Conservation (phyloP, 2,888 invertebrate species). For the Ypsolopha sequella region DNA sequence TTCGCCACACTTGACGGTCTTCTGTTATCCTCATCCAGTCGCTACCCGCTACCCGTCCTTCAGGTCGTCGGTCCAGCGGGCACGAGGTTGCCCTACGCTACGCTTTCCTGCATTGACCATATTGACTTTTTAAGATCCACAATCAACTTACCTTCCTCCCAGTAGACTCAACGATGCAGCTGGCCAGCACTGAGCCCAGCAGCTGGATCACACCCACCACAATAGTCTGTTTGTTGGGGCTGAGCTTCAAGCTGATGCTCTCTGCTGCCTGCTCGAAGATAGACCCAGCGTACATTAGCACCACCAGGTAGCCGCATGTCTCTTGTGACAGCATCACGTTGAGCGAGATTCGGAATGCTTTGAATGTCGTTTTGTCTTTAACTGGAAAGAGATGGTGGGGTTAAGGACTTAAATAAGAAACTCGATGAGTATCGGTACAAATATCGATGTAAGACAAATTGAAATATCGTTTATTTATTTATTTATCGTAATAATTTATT, state of each 20-base stretch:
- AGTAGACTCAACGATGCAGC: constrained; percentile 59
- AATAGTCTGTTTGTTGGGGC: constrained; percentile 61
- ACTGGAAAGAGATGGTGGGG: constrained; percentile 29
- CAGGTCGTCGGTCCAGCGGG: too few species aligned
- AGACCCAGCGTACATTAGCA: constrained; percentile 61
- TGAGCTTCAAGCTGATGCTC: constrained; percentile 51
- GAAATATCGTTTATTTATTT: too few species aligned
- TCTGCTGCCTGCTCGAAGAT: constrained; percentile 59
- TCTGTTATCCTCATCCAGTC: too few species aligned
- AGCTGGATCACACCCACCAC: constrained; percentile 55
- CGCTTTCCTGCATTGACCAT: too few species aligned
- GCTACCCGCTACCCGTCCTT: too few species aligned
- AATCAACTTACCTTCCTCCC: constrained; percentile 47
- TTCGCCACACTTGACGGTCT: too few species aligned
- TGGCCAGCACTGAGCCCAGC: constrained; percentile 54
- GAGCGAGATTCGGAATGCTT: constrained; percentile 53
- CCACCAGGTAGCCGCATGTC: constrained; percentile 60
- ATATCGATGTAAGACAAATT: too few species aligned
- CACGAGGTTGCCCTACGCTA: too few species aligned
- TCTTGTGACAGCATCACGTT: constrained; percentile 64
- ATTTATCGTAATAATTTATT: too few species aligned
- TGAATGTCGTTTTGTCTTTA: constrained; percentile 55
- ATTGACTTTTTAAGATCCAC: too few species aligned
- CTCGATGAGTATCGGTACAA: too few species aligned
- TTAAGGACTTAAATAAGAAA: too few species aligned